phyloP scores from a whole-genome alignment of 2,888 invertebrate genomes.

The Caenorhabditis sp. region DNA sequence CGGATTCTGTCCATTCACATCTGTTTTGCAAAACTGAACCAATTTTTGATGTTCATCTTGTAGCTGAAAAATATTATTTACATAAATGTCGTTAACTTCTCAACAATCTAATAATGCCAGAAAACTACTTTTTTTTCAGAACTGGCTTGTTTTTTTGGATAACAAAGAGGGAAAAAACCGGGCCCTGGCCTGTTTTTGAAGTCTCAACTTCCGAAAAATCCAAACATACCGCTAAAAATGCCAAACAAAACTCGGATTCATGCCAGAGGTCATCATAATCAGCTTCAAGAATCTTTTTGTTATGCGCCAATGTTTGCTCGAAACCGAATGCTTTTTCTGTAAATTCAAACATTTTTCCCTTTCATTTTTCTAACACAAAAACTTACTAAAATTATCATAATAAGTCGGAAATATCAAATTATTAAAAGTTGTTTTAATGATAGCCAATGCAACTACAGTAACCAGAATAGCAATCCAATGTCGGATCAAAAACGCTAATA shows the following conservation, averaged over 20 bases:
- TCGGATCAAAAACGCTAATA: constrained; percentile 12
- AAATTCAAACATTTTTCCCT: background rate
- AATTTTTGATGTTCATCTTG: constrained; percentile 31
- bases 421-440: constrained; percentile 20
- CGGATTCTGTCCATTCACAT: constrained; percentile 32
- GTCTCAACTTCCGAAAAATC: too few relatives aligned
- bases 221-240: constrained; percentile 32
- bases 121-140: too few relatives aligned
- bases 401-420: constrained; percentile 31
- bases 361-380: background rate
- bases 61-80: constrained; percentile 18
- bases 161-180: too few relatives aligned
- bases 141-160: too few relatives aligned
- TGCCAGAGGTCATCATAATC: constrained; percentile 36
- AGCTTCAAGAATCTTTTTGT: constrained; percentile 28
- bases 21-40: constrained; percentile 21
- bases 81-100: too few relatives aligned
- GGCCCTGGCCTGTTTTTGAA: too few relatives aligned
- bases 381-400: constrained; percentile 34
- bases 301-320: constrained; percentile 16
- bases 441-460: constrained; percentile 10
- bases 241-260: constrained; percentile 33
- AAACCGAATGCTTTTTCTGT: constrained; percentile 25
- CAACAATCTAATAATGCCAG: too few relatives aligned
- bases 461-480: constrained; percentile 29